Evolutionary conservation across 2,797 vertebrate species (phyloP).

Genomic region (Falco rusticolus): DNA sequence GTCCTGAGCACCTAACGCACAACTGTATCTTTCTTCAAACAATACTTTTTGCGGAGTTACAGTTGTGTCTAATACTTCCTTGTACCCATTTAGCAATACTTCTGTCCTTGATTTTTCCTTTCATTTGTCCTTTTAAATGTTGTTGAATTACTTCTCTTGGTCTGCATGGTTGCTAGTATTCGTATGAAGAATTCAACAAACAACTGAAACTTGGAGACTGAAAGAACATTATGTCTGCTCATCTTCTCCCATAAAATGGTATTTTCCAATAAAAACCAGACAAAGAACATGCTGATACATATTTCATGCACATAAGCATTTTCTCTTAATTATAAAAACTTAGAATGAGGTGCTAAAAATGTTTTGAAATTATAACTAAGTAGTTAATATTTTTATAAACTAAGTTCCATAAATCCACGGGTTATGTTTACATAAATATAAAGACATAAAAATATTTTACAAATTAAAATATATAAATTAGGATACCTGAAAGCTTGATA

Average conservation of each 20-base stretch:
- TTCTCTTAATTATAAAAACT: not conserved
- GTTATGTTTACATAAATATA: not conserved
- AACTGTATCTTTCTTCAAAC: not conserved
- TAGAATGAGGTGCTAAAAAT: not conserved
- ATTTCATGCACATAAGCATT: not conserved
- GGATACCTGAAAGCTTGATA: not conserved
- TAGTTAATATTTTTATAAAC: not conserved
- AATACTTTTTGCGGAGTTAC: not conserved
- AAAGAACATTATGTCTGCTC: not conserved
- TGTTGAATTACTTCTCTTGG: not conserved
- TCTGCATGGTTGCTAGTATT: not conserved
- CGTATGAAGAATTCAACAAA: not conserved
- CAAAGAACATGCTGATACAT: not conserved
- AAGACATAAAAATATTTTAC: not conserved
- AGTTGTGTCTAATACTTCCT: not conserved
- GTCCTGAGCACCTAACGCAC: not conserved
- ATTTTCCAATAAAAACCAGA: not conserved
- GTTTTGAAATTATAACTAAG: not conserved
- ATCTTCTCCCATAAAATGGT: not conserved
- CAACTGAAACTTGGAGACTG: not conserved
- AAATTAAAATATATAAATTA: not conserved
- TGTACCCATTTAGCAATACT: not conserved
- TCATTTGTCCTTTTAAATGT: not conserved
- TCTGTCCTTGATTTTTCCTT: not conserved
- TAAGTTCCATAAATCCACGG: not conserved